phyloP scores from a whole-genome alignment of 2,888 invertebrate genomes.

The Pammene aurita region DNA sequence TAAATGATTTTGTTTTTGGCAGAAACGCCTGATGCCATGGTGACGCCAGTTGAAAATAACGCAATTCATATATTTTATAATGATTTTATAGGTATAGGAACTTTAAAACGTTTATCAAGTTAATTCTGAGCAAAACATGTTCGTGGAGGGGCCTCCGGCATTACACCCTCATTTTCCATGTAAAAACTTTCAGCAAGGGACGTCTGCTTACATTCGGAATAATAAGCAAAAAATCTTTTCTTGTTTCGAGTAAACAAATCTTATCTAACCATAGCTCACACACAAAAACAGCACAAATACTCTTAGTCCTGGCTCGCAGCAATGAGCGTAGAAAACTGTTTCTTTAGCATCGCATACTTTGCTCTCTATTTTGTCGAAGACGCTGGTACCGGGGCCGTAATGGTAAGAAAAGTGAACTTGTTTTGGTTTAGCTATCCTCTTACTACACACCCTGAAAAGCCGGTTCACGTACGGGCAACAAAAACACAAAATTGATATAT shows the following conservation, averaged over 20 bases:
- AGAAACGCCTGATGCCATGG: too few relatives aligned
- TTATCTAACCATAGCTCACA: slow-evolving; percentile 52
- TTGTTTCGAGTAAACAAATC: slow-evolving; percentile 59
- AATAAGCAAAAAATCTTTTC: slow-evolving; percentile 52
- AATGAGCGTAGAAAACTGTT: slow-evolving; percentile 9
- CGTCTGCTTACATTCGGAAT: slow-evolving; percentile 45
- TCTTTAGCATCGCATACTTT: not conserved
- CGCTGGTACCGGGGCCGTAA: not conserved
- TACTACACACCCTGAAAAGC: too few relatives aligned
- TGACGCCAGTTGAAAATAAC: too few relatives aligned
- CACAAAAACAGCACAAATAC: slow-evolving; percentile 52
- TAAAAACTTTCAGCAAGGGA: slow-evolving; percentile 40
- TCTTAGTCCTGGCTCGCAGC: not conserved
- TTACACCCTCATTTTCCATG: slow-evolving; percentile 35
- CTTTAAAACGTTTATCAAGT: slow-evolving; percentile 6
- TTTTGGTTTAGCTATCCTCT: too few relatives aligned
- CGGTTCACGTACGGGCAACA: too few relatives aligned
- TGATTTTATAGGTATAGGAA: not conserved
- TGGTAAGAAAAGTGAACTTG: not conserved
- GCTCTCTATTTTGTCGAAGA: not conserved
- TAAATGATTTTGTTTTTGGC: too few relatives aligned
- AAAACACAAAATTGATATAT: too few relatives aligned
- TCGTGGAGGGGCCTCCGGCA: slow-evolving; percentile 21
- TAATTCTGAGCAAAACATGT: slow-evolving; percentile 23
- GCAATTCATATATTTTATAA: too few relatives aligned